Conservation (phyloP, 2,888 invertebrate genomes). For the Polyommatus icarus region DNA sequence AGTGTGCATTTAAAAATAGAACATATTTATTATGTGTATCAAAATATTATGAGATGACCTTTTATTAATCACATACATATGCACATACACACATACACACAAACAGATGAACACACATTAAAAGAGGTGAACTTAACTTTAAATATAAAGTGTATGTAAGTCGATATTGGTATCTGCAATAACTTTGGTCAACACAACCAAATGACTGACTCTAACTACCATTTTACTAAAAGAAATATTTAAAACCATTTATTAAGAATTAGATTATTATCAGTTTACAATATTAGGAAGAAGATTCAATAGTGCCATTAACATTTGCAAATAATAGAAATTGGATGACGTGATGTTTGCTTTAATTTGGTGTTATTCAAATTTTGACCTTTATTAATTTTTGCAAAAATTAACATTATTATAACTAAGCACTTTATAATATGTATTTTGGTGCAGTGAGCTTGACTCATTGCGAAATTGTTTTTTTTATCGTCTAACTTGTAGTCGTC, state of each 20-base stretch:
- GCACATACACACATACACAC: background rate
- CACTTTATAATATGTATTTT: background rate
- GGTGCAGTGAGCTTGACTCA: slow-evolving; percentile 21
- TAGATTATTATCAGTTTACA: slow-evolving; percentile 4
- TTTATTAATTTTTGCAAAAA: slow-evolving; percentile 19
- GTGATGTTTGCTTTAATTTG: slow-evolving; percentile 17
- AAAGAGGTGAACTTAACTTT: background rate
- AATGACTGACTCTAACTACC: background rate
- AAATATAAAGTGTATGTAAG: background rate
- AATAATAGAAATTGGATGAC: slow-evolving; percentile 25
- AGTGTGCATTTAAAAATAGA: background rate
- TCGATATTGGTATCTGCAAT: background rate
- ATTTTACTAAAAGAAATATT: background rate
- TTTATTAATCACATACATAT: background rate
- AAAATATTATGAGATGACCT: background rate
- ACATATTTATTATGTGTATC: background rate
- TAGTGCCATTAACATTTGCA: slow-evolving; percentile 22
- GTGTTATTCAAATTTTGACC: slow-evolving; percentile 25
- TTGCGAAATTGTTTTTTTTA: slow-evolving; percentile 4
- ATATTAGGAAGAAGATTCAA: slow-evolving; percentile 22
- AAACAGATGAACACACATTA: background rate
- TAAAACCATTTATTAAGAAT: background rate
- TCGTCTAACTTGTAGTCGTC: background rate
- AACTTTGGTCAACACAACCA: background rate
- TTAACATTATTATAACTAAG: slow-evolving; percentile 8